Evolutionary conservation across 2,888 invertebrate genomes (phyloP).

Genomic region (Lypha dubia): DNA sequence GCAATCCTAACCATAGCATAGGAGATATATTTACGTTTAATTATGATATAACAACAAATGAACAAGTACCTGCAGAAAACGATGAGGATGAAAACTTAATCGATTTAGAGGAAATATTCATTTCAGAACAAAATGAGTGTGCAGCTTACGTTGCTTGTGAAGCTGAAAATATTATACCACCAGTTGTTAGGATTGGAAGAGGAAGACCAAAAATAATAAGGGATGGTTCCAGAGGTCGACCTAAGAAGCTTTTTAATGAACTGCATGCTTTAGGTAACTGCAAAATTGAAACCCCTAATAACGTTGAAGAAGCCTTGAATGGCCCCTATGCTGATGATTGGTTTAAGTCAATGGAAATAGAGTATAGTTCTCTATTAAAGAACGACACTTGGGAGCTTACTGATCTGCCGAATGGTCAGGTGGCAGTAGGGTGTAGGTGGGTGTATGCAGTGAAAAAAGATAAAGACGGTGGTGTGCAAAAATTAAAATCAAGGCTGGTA

Average conservation of each 20-base stretch:
- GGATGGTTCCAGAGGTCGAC: conserved; percentile 63
- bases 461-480: no score
- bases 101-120: no score
- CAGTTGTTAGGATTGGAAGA: not conserved
- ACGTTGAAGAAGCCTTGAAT: conserved; percentile 51
- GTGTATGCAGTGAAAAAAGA: no score
- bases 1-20: not conserved
- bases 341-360: no score
- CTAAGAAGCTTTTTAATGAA: conserved; percentile 64
- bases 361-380: no score
- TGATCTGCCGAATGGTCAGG: no score
- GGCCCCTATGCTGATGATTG: no score
- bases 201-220: conserved; percentile 63
- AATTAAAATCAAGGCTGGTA: conserved; percentile 30
- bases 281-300: conserved; percentile 45
- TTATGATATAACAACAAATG: not conserved
- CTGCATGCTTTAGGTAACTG: conserved; percentile 50
- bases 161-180: not conserved
- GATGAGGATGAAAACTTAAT: not conserved
- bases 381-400: no score
- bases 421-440: no score
- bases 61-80: not conserved
- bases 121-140: not conserved
- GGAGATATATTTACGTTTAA: no score
- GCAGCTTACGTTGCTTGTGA: not conserved